Percentiles rank a stretch among this genome's conserved stretches.
phyloP scores from a whole-genome alignment of 92 coral and sea anemone genomes.

The Muricea muricata region DNA sequence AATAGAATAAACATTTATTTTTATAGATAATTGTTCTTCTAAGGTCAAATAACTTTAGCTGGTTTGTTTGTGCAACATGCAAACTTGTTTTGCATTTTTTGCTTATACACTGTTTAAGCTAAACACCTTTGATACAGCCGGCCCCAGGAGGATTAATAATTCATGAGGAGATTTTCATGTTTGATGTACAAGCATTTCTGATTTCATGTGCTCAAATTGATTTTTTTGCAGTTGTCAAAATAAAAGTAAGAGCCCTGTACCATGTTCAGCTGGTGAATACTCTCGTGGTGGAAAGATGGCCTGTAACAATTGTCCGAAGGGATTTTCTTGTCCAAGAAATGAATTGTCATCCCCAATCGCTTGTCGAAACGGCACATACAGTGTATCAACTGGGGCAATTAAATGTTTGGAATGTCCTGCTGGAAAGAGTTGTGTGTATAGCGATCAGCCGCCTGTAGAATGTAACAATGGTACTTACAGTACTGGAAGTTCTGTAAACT shows the following conservation, averaged over 20 bases:
- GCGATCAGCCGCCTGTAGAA: conserved; percentile 64
- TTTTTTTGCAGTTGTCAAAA: conserved; percentile 62
- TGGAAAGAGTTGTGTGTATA: conserved; percentile 73
- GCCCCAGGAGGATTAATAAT: no score
- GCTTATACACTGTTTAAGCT: no score
- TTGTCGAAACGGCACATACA: conserved; percentile 61
- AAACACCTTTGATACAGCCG: no score
- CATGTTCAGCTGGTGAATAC: conserved; percentile 68
- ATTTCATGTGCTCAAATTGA: background rate
- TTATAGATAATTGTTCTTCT: no score
- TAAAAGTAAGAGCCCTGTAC: conserved; percentile 65
- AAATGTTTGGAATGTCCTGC: conserved; percentile 80
- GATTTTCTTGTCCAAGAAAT: conserved; percentile 71
- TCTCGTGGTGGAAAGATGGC: conserved; percentile 68
- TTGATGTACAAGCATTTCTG: no score
- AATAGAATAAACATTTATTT: no score
- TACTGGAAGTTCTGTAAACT: conserved; percentile 42
- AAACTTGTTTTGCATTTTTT: no score
- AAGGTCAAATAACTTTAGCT: no score
- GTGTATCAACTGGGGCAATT: conserved; percentile 48
- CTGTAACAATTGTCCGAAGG: conserved; percentile 56
- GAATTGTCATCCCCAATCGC: conserved; percentile 51
- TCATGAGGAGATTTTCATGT: no score
- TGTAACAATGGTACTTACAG: conserved; percentile 71
- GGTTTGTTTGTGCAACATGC: no score